Percentiles rank a stretch among this genome's conserved stretches.
phyloP scores from a whole-genome alignment of 1,140 invertebrate genomes.

The Trypoxylus dichotomus region DNA sequence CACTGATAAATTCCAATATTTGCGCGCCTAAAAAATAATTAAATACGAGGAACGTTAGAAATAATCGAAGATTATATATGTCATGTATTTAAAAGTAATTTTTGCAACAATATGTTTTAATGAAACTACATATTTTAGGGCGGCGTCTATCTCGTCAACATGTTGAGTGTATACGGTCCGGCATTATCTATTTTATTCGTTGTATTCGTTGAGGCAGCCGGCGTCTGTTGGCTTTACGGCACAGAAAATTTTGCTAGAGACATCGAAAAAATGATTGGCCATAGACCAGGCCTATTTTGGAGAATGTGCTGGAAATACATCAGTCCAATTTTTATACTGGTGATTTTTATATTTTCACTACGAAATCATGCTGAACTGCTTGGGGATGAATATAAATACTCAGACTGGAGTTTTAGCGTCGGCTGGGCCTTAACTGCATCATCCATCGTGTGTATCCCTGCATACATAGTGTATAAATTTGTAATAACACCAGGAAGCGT shows the following conservation, averaged over 20 bases:
- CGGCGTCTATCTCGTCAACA: conserved; percentile 92
- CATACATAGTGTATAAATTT: conserved; percentile 84
- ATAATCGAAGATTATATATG: too few relatives aligned
- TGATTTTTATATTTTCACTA: conserved; percentile 89
- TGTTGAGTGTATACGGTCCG: conserved; percentile 93
- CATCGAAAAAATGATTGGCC: conserved; percentile 89
- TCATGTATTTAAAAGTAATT: background rate
- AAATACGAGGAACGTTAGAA: too few relatives aligned
- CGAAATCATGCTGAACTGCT: conserved; percentile 84
- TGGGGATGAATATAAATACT: conserved; percentile 87
- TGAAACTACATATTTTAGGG: conserved; percentile 59
- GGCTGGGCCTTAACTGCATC: conserved; percentile 91
- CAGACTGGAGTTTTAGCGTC: conserved; percentile 84
- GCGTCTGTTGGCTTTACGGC: conserved; percentile 96
- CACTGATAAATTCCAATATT: too few relatives aligned
- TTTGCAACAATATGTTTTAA: background rate
- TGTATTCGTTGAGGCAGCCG: conserved; percentile 93
- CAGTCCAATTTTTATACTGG: conserved; percentile 81
- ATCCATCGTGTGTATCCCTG: conserved; percentile 89
- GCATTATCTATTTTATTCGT: conserved; percentile 95
- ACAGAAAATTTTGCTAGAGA: conserved; percentile 84
- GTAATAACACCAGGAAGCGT: conserved; percentile 73
- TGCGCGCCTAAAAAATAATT: too few relatives aligned
- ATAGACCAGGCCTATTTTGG: conserved; percentile 87
- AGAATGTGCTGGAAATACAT: conserved; percentile 90